Evolutionary conservation across 2,888 invertebrate genomes (phyloP), one percentile per base, ranked within the genome.

Genomic region (Pterobdella sp.): DNA sequence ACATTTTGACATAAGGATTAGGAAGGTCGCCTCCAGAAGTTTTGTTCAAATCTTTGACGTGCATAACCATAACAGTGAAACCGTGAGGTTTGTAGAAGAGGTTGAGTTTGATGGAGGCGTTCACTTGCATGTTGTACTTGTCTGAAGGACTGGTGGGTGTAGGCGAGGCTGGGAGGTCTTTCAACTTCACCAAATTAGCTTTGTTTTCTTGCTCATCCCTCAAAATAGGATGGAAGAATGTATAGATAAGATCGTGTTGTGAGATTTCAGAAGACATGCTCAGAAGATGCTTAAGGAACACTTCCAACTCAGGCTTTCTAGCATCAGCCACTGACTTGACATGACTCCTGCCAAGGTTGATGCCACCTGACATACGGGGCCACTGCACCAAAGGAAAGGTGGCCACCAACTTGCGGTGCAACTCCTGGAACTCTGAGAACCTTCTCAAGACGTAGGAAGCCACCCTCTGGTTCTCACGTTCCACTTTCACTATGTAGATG

Each of bases 201-300:
- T 77, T 80, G 72, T 73, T 76, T 18, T 92, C 92, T 82, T 94
- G 92, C 84, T 95, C 94, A 85, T 97, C 97, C 76, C 96, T 86
- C 76, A 95, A 85, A 76, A 97, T 85, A 1, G 96, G 94, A 86
- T 98, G 98, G 86, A 97, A 97, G 87, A 98, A 98, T 0, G 97
- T 98, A 83, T 97, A 97, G 0, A 98, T 94, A 72, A 98, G 87
- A 84, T 95, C 94, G 7, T 85, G 84, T 85, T 72, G 60, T 22
- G 68, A 49, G 34, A 74, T 93, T 86, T 97, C 96, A 78, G 92
- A 90, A 0, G 93, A 91, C 81, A 94, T 89, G 79, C 87, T 87
- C 84, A 94, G 93, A 72, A 98, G 86, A 0, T 92, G 90, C 66
- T 89, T 87, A 3, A 98, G 87, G 85, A 97, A 97, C 74, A 89